Evolutionary conservation across 2,888 invertebrate species (phyloP).

Genomic region (Conops quadrifasciatus): DNA sequence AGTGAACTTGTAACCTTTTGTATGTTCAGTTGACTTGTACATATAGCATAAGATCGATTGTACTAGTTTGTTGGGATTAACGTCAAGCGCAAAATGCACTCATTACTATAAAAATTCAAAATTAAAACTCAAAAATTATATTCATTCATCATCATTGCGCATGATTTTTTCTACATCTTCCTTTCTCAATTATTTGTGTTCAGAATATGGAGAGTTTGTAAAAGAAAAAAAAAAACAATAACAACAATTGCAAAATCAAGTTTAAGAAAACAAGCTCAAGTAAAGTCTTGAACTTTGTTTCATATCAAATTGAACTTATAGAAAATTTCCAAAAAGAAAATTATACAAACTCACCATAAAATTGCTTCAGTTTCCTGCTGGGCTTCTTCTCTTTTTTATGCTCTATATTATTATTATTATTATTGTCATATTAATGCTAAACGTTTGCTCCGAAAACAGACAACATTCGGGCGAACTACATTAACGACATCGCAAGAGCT

Average conservation of each 20-base stretch:
- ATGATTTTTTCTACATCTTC: constrained; percentile 25
- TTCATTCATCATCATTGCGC: constrained; percentile 45
- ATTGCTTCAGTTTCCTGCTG: constrained; percentile 45
- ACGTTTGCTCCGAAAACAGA: constrained; percentile 56
- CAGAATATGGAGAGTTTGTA: constrained; percentile 31
- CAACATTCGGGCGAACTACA: constrained; percentile 83
- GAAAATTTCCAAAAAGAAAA: too few species aligned
- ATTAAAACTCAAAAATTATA: constrained; percentile 32
- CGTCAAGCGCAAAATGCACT: constrained; percentile 57
- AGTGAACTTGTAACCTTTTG: too few species aligned
- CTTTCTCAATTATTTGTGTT: constrained; percentile 13
- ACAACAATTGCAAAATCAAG: neutral
- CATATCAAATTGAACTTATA: neutral
- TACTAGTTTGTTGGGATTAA: constrained; percentile 38
- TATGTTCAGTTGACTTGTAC: neutral
- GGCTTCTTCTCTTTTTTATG: constrained; percentile 41
- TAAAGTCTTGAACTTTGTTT: neutral
- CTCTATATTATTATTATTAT: constrained; percentile 20
- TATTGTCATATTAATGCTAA: constrained; percentile 20
- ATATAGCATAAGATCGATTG: constrained; percentile 43
- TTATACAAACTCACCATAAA: constrained; percentile 39
- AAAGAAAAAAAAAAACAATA: neutral
- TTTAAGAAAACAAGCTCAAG: neutral
- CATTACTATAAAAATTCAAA: constrained; percentile 34
- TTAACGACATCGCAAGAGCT: constrained; percentile 84